phyloP scores from a whole-genome alignment of 1,140 invertebrate genomes.

The Saxidomus purpurata region DNA sequence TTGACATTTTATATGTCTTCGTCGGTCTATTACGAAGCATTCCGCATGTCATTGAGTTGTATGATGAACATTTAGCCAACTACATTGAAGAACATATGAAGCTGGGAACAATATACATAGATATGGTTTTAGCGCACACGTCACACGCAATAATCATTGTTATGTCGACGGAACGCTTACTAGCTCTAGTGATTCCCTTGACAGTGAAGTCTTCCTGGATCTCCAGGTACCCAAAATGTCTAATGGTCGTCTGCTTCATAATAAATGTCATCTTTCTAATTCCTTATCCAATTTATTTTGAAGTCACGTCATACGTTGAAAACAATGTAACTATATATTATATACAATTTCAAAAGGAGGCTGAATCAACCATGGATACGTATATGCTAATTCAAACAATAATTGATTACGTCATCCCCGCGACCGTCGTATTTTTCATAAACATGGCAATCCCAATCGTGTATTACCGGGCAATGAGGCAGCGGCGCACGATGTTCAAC shows the following conservation, averaged over 20 bases:
- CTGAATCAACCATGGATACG: background rate
- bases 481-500: background rate
- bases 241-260: constrained; percentile 45
- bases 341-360: background rate
- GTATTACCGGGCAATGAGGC: background rate
- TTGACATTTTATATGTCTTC: constrained; percentile 39
- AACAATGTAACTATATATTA: constrained; percentile 26
- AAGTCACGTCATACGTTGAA: constrained; percentile 7
- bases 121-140: constrained; percentile 44
- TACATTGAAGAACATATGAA: constrained; percentile 58
- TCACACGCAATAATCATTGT: constrained; percentile 23
- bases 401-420: constrained; percentile 49
- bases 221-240: background rate
- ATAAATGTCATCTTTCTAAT: constrained; percentile 36
- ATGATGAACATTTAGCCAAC: constrained; percentile 32
- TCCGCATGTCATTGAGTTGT: constrained; percentile 28
- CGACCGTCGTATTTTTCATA: background rate
- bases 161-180: constrained; percentile 51
- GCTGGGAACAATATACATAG: constrained; percentile 37
- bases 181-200: constrained; percentile 24
- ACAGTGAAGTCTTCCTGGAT: constrained; percentile 15
- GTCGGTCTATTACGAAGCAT: constrained; percentile 28
- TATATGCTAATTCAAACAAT: constrained; percentile 22
- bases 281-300: constrained; percentile 28
- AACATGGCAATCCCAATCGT: constrained; percentile 40